Percentiles rank a stretch among this genome's conserved stretches.
Evolutionary conservation across 2,797 vertebrate species (phyloP).

Genomic region (Squalus acanthias): DNA sequence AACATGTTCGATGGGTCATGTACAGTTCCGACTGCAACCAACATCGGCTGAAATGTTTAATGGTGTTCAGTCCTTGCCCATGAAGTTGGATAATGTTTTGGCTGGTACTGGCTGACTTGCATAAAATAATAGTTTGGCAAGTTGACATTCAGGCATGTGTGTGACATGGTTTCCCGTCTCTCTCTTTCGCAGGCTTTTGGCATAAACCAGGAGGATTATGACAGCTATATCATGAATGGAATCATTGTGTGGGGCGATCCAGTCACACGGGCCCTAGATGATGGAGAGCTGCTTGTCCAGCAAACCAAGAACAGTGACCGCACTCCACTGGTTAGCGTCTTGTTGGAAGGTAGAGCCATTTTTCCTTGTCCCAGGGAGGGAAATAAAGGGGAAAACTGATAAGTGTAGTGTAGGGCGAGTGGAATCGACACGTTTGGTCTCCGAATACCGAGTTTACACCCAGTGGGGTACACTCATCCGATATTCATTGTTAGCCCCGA

Average conservation of each 20-base stretch:
- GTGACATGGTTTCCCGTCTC: background rate
- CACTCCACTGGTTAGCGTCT: slow-evolving; percentile 84
- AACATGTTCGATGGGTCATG: background rate
- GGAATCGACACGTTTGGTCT: background rate
- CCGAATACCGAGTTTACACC: background rate
- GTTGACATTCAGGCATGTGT: background rate
- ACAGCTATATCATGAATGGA: slow-evolving; percentile 92
- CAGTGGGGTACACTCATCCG: background rate
- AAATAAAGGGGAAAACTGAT: background rate
- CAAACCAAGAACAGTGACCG: slow-evolving; percentile 93
- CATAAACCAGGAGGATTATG: slow-evolving; percentile 91
- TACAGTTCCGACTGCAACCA: background rate
- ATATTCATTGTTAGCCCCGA: too few relatives aligned
- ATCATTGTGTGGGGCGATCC: slow-evolving; percentile 90
- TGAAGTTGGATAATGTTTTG: background rate
- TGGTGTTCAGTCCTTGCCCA: background rate
- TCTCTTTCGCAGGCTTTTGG: slow-evolving; percentile 73
- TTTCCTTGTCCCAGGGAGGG: background rate
- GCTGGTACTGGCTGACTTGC: background rate
- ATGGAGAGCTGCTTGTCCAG: slow-evolving; percentile 86
- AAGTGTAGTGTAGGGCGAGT: background rate
- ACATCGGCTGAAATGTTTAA: background rate
- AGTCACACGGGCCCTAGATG: slow-evolving; percentile 76
- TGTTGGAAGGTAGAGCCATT: slow-evolving; percentile 75
- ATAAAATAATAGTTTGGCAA: background rate